Conservation (phyloP, 2,888 invertebrate genomes). For the Temnothorax unifasciatus region DNA sequence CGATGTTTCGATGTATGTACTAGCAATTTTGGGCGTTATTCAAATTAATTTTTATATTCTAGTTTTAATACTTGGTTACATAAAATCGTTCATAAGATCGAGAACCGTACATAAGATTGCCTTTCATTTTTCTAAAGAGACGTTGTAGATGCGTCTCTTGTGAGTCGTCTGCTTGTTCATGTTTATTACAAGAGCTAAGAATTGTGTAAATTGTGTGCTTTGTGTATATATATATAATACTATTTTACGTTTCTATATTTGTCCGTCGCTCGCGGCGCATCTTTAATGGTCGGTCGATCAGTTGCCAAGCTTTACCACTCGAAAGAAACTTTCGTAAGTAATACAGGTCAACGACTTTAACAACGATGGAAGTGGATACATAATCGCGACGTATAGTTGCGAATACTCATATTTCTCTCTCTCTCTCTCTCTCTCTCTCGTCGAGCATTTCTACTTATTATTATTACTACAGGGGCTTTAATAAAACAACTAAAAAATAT, state of each 20-base stretch:
- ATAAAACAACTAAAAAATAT: background rate
- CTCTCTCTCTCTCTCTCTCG: background rate
- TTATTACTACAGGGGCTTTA: background rate
- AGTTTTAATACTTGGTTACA: background rate
- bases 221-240: background rate
- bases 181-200: background rate
- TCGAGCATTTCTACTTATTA: background rate
- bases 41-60: slow-evolving; percentile 13
- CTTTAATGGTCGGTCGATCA: slow-evolving; percentile 43
- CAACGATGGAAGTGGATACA: background rate
- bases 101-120: background rate
- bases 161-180: background rate
- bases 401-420: background rate
- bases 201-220: slow-evolving; percentile 15
- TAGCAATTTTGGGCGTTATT: slow-evolving; percentile 35
- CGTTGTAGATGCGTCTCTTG: too few species aligned
- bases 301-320: slow-evolving; percentile 46
- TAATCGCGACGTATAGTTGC: background rate
- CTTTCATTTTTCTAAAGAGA: background rate
- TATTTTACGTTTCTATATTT: slow-evolving; percentile 38
- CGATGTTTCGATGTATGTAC: background rate
- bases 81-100: background rate
- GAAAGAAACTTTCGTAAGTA: slow-evolving; percentile 53
- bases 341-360: slow-evolving; percentile 49
- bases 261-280: slow-evolving; percentile 24